Evolutionary conservation across 2,113 vertebrate genomes (phyloP), one percentile per base, ranked within the genome.

Genomic region (Axis porcinus): DNA sequence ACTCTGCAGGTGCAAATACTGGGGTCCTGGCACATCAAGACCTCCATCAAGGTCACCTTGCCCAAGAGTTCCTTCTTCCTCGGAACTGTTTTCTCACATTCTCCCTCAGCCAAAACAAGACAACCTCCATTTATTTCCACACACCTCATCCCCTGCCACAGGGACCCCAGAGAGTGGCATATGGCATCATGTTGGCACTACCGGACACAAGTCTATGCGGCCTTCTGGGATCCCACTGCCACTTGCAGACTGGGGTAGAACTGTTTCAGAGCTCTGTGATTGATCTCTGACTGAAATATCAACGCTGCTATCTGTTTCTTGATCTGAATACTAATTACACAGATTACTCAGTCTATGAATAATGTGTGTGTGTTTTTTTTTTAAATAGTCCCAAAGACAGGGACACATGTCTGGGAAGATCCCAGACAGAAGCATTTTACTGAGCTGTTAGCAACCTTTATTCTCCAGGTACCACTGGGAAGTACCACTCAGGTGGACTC

Each of bases 131-230:
- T 62, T 30, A 25, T 30, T 60, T 43, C 58, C 83, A 92, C 28
- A 30, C 10, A 8, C 50, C 43, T 12, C 0, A 0, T 21, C 70
- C 16, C 67, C 86, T 23, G 30, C 70, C 25, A 9, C 17, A 40
- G 23, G 15, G 36, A 81, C 76, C 62, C 87, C 52, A 74, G 28
- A 54, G 45, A 45, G 45, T 5, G 4, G 40, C 87, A 28, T 30
- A 5, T 8, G 28, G 36, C 54, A 36, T 23, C 6, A 0, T 8
- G 7, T 23, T 45, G 13, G 30, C 84, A 74, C 40, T 50, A 19
- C 27, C 6, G 30, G 55, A 88, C 83, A 27, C 7, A 16, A 19
- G n/a, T 52, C 60, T 12, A 2, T 45, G 5, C 52, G 62, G 45
- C 91, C 55, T 74, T 54, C 78, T 5, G 16, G 36, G 62, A 23